Evolutionary conservation across 2,888 invertebrate species (phyloP).

Genomic region (Branchellion lobata): DNA sequence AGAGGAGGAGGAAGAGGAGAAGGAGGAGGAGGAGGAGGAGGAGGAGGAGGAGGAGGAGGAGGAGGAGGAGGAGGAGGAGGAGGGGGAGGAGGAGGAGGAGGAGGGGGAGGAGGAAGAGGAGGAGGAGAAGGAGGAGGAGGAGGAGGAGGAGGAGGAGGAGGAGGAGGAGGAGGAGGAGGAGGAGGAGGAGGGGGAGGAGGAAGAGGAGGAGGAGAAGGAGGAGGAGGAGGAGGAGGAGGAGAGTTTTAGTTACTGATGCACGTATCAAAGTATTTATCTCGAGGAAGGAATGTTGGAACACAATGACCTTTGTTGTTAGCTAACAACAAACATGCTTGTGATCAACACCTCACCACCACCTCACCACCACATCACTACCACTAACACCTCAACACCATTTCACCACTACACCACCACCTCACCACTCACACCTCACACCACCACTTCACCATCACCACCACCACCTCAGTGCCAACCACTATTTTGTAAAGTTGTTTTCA

Average conservation of each 20-base stretch:
- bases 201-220: background rate
- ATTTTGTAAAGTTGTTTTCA: no score
- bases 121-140: constrained; percentile 1
- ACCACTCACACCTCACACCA: background rate
- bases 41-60: background rate
- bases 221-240: background rate
- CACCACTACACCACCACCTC: background rate
- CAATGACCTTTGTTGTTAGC: background rate
- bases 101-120: constrained; percentile 3
- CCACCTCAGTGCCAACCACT: no score
- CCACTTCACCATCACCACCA: no score
- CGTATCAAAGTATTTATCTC: background rate
- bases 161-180: background rate
- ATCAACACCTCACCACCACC: no score
- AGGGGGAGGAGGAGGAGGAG: constrained; percentile 21
- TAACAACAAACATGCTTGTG: no score
- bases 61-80: background rate
- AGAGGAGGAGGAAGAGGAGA: background rate
- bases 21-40: no score
- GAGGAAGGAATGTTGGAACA: background rate
- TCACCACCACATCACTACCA: no score
- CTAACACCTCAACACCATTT: no score
- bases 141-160: background rate
- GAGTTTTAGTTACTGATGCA: background rate
- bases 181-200: background rate